Base-by-base conservation (phyloP, 1,140 invertebrate species). In the Drosophila nigrodunni region DNA sequence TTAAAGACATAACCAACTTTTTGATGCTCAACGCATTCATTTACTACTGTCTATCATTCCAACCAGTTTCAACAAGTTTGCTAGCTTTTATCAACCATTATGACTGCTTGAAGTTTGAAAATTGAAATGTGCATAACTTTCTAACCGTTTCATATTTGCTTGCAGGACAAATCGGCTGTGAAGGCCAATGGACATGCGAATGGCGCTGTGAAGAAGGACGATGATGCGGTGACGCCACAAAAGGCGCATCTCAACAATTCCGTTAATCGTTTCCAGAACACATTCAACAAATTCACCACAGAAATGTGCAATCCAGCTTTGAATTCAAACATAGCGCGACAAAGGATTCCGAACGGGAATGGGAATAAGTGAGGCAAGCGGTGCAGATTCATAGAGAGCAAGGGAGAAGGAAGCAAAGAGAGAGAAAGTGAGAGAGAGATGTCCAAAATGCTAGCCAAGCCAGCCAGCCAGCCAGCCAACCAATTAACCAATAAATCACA, bases 111-210 rank as follows among this genome's bases (percentile, higher is more conserved):
- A 30, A 30, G 25, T 30, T 30, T 30, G 4, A 5, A 5, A 30
- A 30, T 30, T 30, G 0, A 30, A 30, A 2, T 30, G 25, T 5
- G 6, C 25, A 30, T 30, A 30, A 30, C 25, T 30, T 30, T 5
- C 25, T 30, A 30, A 30, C 25, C 25, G 25, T 59, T 18, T 41
- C 18, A 1, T 11, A n/a, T 11, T 10, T 2, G 30, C 25, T 25
- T 21, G 44, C 49, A 87, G 79, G 82, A 90, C 64, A 90, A 90
- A 46, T 64, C 73, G 10, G 77, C 81, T 21, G 80, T 90, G 0
- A 86, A 86, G 68, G 82, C 82, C n/a, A 91, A 88, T 49, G 86
- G 85, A 41, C 86, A 91, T 78, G 82, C 88, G 11, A 91, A 92
- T 50, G 89, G 82, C 8, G 74, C 59, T 0, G 3, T 75, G 15